phyloP scores from a whole-genome alignment of 1,140 invertebrate species.

The Hermetia illucens region DNA sequence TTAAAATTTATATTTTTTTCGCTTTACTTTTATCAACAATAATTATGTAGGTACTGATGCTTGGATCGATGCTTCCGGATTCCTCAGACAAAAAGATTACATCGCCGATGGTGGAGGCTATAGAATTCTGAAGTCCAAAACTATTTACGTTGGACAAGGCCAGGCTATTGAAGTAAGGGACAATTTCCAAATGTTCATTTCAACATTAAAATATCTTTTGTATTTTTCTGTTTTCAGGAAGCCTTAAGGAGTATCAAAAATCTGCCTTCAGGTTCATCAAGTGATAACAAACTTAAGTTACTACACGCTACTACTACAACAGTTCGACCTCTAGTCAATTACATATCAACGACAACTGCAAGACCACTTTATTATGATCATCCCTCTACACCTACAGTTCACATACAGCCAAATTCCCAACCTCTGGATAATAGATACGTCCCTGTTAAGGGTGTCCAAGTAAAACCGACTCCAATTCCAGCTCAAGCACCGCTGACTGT shows the following conservation, averaged over 20 bases:
- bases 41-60: slow-evolving; percentile 48
- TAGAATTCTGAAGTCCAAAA: slow-evolving; percentile 65
- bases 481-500: background rate
- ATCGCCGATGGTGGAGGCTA: slow-evolving; percentile 69
- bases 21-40: background rate
- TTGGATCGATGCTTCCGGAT: slow-evolving; percentile 73
- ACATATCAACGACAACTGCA: background rate
- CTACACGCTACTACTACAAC: background rate
- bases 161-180: slow-evolving; percentile 38
- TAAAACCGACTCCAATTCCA: background rate
- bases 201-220: slow-evolving; percentile 3
- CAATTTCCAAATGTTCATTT: background rate
- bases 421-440: background rate
- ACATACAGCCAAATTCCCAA: background rate
- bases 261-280: too few relatives aligned
- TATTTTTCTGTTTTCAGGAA: slow-evolving; percentile 1
- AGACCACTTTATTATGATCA: background rate
- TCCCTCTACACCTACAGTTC: slow-evolving; percentile 1
- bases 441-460: too few relatives aligned
- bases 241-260: background rate
- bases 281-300: background rate
- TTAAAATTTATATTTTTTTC: background rate
- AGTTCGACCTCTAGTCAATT: background rate
- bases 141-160: slow-evolving; percentile 57
- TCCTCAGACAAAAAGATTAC: slow-evolving; percentile 68